Percentiles rank a stretch among this genome's conserved stretches.
Evolutionary conservation across 2,113 vertebrate genomes (phyloP).

Genomic region (Pelecanoides urinatrix): DNA sequence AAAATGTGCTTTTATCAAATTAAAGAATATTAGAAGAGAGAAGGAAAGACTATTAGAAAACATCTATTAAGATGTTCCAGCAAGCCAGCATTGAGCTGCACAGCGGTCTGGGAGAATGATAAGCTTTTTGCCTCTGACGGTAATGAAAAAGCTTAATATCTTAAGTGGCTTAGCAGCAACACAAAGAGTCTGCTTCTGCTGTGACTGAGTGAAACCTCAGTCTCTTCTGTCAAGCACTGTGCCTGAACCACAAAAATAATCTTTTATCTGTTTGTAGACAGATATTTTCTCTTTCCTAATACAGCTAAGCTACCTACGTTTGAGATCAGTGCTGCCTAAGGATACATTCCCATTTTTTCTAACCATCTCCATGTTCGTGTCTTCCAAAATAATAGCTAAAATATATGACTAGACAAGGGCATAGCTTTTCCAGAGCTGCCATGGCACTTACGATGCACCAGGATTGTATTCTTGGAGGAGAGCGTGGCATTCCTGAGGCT

Average conservation of each 20-base stretch:
- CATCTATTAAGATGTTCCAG: background rate
- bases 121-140: background rate
- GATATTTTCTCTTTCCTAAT: background rate
- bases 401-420: background rate
- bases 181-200: background rate
- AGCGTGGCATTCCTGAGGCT: background rate
- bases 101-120: background rate
- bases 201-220: background rate
- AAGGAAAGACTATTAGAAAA: background rate
- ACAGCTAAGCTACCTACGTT: background rate
- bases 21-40: background rate
- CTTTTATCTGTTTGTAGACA: background rate
- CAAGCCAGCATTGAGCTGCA: background rate
- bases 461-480: background rate
- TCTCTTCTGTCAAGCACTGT: background rate
- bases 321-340: background rate
- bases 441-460: background rate
- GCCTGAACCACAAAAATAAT: background rate
- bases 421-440: background rate
- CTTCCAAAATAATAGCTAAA: background rate
- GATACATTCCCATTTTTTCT: background rate
- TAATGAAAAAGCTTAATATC: conserved; percentile 1
- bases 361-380: rapidly evolving
- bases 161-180: background rate
- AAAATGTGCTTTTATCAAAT: background rate